phyloP scores from a whole-genome alignment of 2,113 vertebrate genomes.

The Microcebus jonahi region DNA sequence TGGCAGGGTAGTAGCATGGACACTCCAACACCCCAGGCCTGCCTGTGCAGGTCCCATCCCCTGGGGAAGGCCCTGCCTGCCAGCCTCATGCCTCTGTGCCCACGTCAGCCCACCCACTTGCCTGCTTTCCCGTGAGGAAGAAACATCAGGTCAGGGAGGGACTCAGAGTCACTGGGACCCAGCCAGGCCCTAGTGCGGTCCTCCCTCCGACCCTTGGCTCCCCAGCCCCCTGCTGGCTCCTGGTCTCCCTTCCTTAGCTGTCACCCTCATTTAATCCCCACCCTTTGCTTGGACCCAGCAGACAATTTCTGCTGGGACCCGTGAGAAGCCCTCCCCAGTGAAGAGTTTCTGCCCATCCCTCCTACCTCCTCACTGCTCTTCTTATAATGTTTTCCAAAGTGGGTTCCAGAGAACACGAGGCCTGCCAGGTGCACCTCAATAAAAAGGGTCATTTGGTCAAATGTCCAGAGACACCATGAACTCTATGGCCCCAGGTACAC shows the following conservation, averaged over 20 bases:
- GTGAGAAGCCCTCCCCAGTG: background rate
- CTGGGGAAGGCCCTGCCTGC: background rate
- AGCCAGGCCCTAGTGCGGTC: background rate
- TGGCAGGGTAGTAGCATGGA: background rate
- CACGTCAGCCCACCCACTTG: background rate
- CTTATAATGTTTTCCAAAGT: background rate
- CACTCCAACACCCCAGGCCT: conserved; percentile 2
- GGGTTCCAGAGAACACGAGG: background rate
- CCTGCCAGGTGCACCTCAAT: background rate
- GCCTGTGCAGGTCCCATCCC: conserved; percentile 9
- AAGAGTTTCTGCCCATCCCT: background rate
- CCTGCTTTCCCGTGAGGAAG: background rate
- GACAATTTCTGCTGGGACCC: background rate
- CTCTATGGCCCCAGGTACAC: background rate
- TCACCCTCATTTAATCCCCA: background rate
- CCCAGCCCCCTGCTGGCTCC: background rate
- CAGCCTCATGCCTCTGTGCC: background rate
- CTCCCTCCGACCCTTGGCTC: background rate
- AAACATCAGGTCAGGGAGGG: background rate
- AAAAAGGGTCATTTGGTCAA: background rate
- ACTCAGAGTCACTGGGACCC: background rate
- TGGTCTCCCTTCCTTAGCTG: background rate
- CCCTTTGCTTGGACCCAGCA: background rate
- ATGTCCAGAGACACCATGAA: background rate
- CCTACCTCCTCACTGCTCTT: background rate